Percentiles rank a stretch among this genome's conserved stretches.
Evolutionary conservation across 2,888 invertebrate genomes (phyloP).

Genomic region (Drosophila neonasuta): DNA sequence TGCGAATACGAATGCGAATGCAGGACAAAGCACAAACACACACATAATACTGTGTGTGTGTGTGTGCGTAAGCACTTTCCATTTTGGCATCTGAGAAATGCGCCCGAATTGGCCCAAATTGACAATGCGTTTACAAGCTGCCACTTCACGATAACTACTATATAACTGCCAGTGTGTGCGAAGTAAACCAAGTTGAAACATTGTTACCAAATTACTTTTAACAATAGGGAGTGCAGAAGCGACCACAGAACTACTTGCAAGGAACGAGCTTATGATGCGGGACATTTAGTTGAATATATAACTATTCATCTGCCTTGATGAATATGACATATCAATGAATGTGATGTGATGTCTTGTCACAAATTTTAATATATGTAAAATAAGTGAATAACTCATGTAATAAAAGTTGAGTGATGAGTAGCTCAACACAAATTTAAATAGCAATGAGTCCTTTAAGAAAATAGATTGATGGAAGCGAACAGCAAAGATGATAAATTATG

Average conservation of each 20-base stretch:
- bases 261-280: neutral
- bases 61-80: conserved; percentile 7
- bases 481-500: neutral
- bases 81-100: conserved; percentile 13
- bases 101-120: conserved; percentile 22
- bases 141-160: neutral
- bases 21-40: conserved; percentile 1
- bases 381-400: neutral
- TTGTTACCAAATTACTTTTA: neutral
- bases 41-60: neutral
- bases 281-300: neutral
- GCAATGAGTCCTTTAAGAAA: neutral
- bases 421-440: neutral
- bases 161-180: neutral
- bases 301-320: neutral
- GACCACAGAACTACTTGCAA: neutral
- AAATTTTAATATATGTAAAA: neutral
- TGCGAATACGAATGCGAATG: conserved; percentile 2
- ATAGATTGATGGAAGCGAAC: neutral
- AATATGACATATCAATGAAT: neutral
- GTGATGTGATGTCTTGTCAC: neutral
- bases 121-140: conserved; percentile 11
- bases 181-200: neutral
- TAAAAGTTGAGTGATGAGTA: neutral
- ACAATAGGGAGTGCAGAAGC: neutral